Percentiles rank a stretch among this genome's conserved stretches.
Conservation (phyloP, 2,888 invertebrate genomes). For the Drosophila suboccidentalis region DNA sequence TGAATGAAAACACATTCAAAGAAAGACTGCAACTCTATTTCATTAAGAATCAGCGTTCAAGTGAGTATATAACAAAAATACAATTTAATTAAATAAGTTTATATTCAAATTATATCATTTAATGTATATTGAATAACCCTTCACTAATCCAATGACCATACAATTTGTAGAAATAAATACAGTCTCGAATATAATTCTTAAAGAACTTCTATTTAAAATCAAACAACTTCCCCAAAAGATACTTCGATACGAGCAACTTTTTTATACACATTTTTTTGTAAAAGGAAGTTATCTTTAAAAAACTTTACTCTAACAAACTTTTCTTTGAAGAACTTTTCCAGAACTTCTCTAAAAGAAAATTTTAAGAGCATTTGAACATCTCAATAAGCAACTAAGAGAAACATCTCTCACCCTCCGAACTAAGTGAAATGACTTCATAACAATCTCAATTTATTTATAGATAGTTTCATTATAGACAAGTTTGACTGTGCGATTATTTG, state of each 20-base stretch:
- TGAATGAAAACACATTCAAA: conserved; percentile 99
- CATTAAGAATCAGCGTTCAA: conserved; percentile 99
- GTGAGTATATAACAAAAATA: conserved; percentile 88
- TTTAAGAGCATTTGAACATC: not conserved
- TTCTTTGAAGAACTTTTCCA: not conserved
- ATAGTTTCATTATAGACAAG: conserved; percentile 23
- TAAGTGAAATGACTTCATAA: conserved; percentile 8
- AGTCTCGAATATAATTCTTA: not conserved
- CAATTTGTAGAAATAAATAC: too few relatives aligned
- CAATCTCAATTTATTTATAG: not conserved
- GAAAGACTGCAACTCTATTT: conserved; percentile 99
- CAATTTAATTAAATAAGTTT: too few relatives aligned
- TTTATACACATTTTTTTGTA: not conserved
- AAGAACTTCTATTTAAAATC: not conserved
- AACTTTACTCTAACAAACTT: not conserved
- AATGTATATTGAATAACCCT: too few relatives aligned
- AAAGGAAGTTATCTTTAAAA: not conserved
- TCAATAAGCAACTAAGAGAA: not conserved
- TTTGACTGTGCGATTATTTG: conserved; percentile 47
- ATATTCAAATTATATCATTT: too few relatives aligned
- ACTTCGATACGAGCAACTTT: too few relatives aligned
- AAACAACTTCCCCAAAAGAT: not conserved
- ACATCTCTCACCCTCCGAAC: not conserved
- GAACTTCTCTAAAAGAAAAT: not conserved
- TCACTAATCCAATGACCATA: too few relatives aligned